Base-by-base conservation (phyloP, 1,140 invertebrate genomes). In the Bathynomus jamesi region DNA sequence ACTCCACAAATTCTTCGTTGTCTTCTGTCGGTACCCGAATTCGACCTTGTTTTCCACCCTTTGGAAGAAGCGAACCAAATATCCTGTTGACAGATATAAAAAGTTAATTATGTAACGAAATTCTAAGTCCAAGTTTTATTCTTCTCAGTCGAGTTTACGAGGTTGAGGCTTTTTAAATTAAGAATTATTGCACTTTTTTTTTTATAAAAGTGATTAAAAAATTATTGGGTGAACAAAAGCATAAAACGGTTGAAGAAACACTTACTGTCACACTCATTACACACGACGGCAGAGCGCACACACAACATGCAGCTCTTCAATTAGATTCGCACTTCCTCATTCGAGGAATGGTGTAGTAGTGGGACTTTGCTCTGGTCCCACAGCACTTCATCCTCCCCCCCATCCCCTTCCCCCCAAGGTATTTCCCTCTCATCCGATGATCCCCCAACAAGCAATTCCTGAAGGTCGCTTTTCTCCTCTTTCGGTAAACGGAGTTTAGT, bases 41-140 rank as follows among this genome's bases (percentile, higher is more conserved):
- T 30, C 70, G 72, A 28, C 68, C 63, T 62, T 67, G 68, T n/a
- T 64, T 67, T 32, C 46, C 60, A 28, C 46, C 29, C 17, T 65
- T 40, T 61, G 65, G 64, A 64, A 74, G 65, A 32, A 40, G 7
- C 7, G 72, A 70, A 10, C 72, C 72, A 29, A 74, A 74, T 65
- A 74, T 67, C 53, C 72, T 74, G 65, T 10, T 25, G 66, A 61
- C 28, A 13, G 29, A 10, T 46, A 28, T 10, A n/a, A n/a, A n/a
- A n/a, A n/a, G n/a, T n/a, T n/a, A n/a, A n/a, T n/a, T n/a, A n/a
- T n/a, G n/a, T n/a, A n/a, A n/a, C n/a, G n/a, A n/a, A n/a, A n/a
- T n/a, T n/a, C n/a, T n/a, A n/a, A n/a, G n/a, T n/a, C n/a, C n/a
- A n/a, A n/a, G n/a, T n/a, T n/a, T n/a, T n/a, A n/a, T n/a, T n/a